Evolutionary conservation across 2,797 vertebrate species (phyloP), one percentile per base, ranked within the genome.

Genomic region (Lacerta bilineata): DNA sequence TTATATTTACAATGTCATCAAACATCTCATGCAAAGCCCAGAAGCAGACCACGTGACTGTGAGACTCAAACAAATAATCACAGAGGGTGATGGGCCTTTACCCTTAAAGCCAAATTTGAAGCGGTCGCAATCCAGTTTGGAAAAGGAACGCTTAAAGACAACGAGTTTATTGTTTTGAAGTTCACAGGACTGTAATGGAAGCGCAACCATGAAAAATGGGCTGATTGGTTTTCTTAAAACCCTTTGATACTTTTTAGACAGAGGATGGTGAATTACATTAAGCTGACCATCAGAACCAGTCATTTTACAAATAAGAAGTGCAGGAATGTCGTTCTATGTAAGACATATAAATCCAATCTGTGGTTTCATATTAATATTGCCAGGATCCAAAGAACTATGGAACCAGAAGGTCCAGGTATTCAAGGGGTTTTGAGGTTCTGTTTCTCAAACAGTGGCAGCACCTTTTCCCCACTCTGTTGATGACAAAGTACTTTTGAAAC

Each of bases 11-110:
- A 87, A 85, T 90, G 91, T 82, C 92, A 93, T 94, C 80, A 90
- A 46, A 91, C 9, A n/a, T 27, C 89, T 89, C 97, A 97, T 97
- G 97, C 97, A 97, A 94, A 95, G 92, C 92, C 91, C 94, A 59
- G 84, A 94, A 95, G 94, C 95, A 41, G 93, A 94, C 94, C 86
- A 71, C 91, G 88, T 92, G 94, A 92, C 91, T 91, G 94, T 87
- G 92, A 92, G 80, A 89, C 94, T 95, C 96, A 96, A 93, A 96
- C 96, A 97, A 93, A 96, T 84, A 93, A 91, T 64, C 94, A 96
- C 91, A 94, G 87, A 93, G 59, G 91, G 75, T 80, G 88, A 61
- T 92, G 92, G 50, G 72, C 75, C 93, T 92, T 93, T 90, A 91
- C 87, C 87, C 50, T 55, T 86, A 79, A 93, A 93, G 95, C 2